A percentile compares a stretch with the other conserved stretches of the same genome.
Conservation (phyloP, 2,888 invertebrate species). For the Carcina quercana region DNA sequence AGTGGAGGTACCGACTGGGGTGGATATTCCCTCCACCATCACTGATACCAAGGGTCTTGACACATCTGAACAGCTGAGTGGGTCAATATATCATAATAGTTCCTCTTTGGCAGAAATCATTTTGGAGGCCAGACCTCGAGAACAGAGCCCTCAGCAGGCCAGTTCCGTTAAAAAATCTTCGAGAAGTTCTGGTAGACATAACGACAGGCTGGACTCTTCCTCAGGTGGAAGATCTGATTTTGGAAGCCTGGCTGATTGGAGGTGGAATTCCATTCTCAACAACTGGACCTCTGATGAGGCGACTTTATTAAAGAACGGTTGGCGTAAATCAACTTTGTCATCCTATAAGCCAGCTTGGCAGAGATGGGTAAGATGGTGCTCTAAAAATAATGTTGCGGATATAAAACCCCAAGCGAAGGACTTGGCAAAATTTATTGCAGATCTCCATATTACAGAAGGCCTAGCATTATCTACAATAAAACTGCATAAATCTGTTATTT, state of each 20-base stretch:
- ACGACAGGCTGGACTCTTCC: constrained; percentile 4
- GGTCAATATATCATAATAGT: constrained; percentile 11
- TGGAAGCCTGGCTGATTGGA: not conserved
- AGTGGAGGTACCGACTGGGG: constrained; percentile 11
- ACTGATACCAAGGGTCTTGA: constrained; percentile 11
- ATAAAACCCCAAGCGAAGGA: too few relatives aligned
- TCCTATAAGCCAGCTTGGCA: not conserved
- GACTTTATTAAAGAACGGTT: not conserved
- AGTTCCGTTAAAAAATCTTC: constrained; percentile 1
- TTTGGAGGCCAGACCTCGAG: constrained; percentile 5
- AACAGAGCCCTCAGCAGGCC: not conserved
- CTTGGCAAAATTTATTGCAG: too few relatives aligned
- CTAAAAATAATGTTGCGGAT: not conserved
- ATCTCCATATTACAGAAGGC: too few relatives aligned
- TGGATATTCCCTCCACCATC: constrained; percentile 15
- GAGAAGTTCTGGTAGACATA: constrained; percentile 8
- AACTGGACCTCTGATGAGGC: not conserved
- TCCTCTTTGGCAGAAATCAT: constrained; percentile 10
- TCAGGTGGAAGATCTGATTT: not conserved
- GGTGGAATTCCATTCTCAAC: not conserved
- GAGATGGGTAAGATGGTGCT: not conserved
- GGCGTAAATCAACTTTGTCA: not conserved
- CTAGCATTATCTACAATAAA: too few relatives aligned
- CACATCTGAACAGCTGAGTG: constrained; percentile 12
- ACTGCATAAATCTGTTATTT: too few relatives aligned